phyloP scores from a whole-genome alignment of 2,113 vertebrate species.

The Triplophysa tibetana region DNA sequence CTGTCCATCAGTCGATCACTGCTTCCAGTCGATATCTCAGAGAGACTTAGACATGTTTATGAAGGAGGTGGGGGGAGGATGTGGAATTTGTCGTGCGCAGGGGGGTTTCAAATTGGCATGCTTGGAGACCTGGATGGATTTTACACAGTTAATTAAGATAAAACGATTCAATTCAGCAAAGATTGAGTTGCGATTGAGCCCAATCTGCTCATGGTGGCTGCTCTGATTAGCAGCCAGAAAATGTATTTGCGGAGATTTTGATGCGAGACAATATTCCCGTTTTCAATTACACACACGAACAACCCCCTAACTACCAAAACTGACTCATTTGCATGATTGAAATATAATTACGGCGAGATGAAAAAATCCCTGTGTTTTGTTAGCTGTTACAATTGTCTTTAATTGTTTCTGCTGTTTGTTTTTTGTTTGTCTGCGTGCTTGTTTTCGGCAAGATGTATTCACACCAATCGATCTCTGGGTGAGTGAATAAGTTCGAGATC shows the following conservation, averaged over 20 bases:
- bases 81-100: conserved; percentile 29
- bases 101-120: conserved; percentile 59
- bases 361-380: conserved; percentile 68
- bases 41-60: conserved; percentile 63
- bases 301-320: conserved; percentile 76
- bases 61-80: conserved; percentile 47
- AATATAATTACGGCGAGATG: conserved; percentile 75
- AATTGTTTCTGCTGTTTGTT: conserved; percentile 50
- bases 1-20: conserved; percentile 63
- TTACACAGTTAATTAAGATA: conserved; percentile 76
- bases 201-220: conserved; percentile 53
- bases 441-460: conserved; percentile 14
- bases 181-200: conserved; percentile 67
- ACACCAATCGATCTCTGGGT: conserved; percentile 10
- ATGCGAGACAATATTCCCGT: conserved; percentile 76
- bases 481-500: background rate
- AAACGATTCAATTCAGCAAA: conserved; percentile 73
- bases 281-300: conserved; percentile 82
- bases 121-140: conserved; percentile 69
- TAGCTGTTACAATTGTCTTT: conserved; percentile 64
- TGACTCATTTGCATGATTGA: conserved; percentile 79
- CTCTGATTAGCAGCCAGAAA: conserved; percentile 73
- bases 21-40: conserved; percentile 56
- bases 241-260: conserved; percentile 71
- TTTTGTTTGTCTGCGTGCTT: conserved; percentile 34